Evolutionary conservation across 92 coral and sea anemone genomes (phyloP).

Genomic region (Desmophyllum pertusum): DNA sequence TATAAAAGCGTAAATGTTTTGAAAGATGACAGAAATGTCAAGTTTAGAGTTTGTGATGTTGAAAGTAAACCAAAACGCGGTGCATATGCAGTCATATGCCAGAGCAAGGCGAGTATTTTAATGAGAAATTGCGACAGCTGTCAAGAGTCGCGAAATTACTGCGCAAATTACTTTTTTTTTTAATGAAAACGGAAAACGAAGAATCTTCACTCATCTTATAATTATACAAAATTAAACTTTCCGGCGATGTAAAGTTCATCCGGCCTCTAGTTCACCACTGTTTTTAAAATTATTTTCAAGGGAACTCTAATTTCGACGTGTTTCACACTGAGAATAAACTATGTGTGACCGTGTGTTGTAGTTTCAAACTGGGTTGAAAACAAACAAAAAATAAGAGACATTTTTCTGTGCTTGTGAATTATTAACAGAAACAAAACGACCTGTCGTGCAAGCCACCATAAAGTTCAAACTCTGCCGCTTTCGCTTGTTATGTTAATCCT

Average conservation of each 20-base stretch:
- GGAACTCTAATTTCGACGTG: not conserved
- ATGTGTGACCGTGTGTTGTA: too few species aligned
- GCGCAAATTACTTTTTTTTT: not conserved
- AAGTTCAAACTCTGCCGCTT: not conserved
- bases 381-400: not conserved
- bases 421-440: not conserved
- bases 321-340: not conserved
- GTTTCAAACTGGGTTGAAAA: not conserved
- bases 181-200: not conserved
- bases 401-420: not conserved
- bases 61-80: conserved; percentile 2
- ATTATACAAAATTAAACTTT: not conserved
- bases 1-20: not conserved
- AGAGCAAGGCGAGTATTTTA: not conserved
- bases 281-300: not conserved
- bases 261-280: not conserved
- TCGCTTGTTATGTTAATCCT: not conserved
- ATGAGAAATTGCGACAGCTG: conserved; percentile 1
- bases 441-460: not conserved
- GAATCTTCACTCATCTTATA: not conserved
- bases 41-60: not conserved
- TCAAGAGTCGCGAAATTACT: not conserved
- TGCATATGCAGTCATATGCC: not conserved
- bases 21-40: not conserved
- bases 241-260: not conserved